Percentiles rank a stretch among this genome's conserved stretches.
Evolutionary conservation across 2,797 vertebrate genomes (phyloP).

Genomic region (Enteromius mattozi): DNA sequence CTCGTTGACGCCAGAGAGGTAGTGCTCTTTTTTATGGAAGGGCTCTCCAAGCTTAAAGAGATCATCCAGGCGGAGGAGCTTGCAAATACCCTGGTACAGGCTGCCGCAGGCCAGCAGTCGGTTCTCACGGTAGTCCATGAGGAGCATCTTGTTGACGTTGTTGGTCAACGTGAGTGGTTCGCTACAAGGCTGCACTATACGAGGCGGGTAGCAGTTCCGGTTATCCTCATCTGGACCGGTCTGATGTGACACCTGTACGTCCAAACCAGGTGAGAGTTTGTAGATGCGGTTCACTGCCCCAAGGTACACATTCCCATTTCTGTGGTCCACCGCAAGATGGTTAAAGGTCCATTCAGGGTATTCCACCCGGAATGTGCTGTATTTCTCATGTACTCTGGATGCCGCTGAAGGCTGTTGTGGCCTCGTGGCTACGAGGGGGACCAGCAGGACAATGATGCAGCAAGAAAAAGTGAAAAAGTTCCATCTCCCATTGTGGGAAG

Average conservation of each 20-base stretch:
- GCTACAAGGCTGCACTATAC: constrained; percentile 94
- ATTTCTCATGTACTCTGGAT: constrained; percentile 79
- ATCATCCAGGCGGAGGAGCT: constrained; percentile 94
- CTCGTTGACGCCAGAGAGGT: constrained; percentile 96
- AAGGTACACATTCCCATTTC: constrained; percentile 94
- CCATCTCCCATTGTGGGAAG: constrained; percentile 82
- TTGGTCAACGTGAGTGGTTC: constrained; percentile 91
- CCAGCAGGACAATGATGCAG: constrained; percentile 79
- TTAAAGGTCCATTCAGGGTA: constrained; percentile 91
- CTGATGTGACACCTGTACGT: constrained; percentile 90
- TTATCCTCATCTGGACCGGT: constrained; percentile 97
- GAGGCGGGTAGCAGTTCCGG: constrained; percentile 96
- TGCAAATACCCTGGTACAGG: constrained; percentile 97
- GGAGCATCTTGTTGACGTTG: constrained; percentile 98
- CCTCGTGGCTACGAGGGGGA: constrained; percentile 64
- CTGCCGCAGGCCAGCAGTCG: constrained; percentile 95
- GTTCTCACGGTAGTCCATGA: constrained; percentile 97
- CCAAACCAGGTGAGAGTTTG: constrained; percentile 90
- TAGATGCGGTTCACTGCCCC: constrained; percentile 98
- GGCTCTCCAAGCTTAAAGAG: constrained; percentile 98
- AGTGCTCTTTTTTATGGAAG: constrained; percentile 98
- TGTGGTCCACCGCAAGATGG: constrained; percentile 93
- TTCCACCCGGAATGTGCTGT: constrained; percentile 86
- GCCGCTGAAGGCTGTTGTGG: constrained; percentile 71
- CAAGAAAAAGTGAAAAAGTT: constrained; percentile 81